phyloP scores from a whole-genome alignment of 2,888 invertebrate species.

The Ophioninae sp. region DNA sequence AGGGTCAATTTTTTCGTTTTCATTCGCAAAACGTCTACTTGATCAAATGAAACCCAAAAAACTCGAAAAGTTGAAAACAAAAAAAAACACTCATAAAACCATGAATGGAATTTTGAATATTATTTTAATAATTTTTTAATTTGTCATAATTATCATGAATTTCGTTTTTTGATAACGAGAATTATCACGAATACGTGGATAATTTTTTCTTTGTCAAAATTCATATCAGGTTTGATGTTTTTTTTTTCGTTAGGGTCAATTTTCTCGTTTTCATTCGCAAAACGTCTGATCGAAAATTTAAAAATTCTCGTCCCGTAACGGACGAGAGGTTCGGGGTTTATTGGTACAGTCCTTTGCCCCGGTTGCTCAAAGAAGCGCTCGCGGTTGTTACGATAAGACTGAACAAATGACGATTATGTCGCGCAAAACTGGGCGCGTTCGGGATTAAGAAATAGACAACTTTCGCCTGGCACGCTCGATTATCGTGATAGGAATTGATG shows the following conservation, averaged over 20 bases:
- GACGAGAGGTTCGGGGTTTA: constrained; percentile 7
- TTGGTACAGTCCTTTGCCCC: constrained; percentile 34
- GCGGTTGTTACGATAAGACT: constrained; percentile 50
- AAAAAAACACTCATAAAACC: too few relatives aligned
- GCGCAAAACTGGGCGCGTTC: constrained; percentile 29
- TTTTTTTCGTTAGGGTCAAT: neutral
- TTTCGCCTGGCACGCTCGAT: constrained; percentile 55
- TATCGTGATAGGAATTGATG: constrained; percentile 54
- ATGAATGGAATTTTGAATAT: too few relatives aligned
- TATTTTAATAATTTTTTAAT: too few relatives aligned
- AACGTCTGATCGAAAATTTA: constrained; percentile 12
- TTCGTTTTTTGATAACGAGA: too few relatives aligned
- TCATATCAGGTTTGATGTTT: neutral
- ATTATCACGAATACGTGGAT: neutral
- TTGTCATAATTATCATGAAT: too few relatives aligned
- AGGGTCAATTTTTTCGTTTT: neutral
- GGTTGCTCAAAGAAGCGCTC: constrained; percentile 48
- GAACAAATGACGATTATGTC: constrained; percentile 55
- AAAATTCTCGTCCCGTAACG: constrained; percentile 13
- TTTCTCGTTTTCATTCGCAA: constrained; percentile 2
- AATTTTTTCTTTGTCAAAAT: neutral
- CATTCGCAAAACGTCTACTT: constrained; percentile 14
- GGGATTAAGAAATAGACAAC: constrained; percentile 57
- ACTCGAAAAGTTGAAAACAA: too few relatives aligned
- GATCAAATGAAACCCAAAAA: too few relatives aligned